Evolutionary conservation across 2,888 invertebrate genomes (phyloP).

Genomic region (Ectemnius continuus): DNA sequence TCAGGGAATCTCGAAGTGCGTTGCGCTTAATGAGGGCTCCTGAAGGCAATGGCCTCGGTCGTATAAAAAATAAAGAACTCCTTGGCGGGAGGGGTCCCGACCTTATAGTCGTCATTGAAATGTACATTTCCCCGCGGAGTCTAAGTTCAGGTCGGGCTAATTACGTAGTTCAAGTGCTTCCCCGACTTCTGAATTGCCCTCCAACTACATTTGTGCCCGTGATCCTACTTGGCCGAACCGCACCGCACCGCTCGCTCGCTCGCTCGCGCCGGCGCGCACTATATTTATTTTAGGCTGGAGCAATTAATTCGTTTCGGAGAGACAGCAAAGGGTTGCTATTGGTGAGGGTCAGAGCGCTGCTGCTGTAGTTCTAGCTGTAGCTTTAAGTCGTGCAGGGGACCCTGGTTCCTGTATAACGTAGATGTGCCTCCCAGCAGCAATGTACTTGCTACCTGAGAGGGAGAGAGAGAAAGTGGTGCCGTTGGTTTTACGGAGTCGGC

Average conservation of each 20-base stretch:
- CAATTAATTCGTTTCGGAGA: constrained; percentile 62
- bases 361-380: no score
- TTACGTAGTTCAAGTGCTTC: constrained; percentile 37
- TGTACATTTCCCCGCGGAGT: neutral
- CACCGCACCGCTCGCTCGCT: neutral
- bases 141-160: constrained; percentile 11
- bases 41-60: no score
- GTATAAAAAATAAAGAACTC: no score
- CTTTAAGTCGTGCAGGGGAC: constrained; percentile 23
- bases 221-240: constrained; percentile 42
- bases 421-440: constrained; percentile 43
- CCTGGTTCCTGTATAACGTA: constrained; percentile 25
- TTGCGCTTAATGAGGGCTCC: no score
- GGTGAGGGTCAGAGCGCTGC: constrained; percentile 36
- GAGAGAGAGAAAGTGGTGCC: constrained; percentile 36
- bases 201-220: constrained; percentile 27
- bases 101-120: neutral
- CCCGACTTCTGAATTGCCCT: constrained; percentile 42
- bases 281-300: constrained; percentile 62
- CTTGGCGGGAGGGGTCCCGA: neutral
- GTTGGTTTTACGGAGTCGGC: constrained; percentile 71
- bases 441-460: constrained; percentile 54
- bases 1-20: no score
- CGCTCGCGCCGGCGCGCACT: constrained; percentile 28
- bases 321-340: constrained; percentile 55